Base-by-base conservation (phyloP, 2,797 vertebrate species). In the Hipposideros larvatus region DNA sequence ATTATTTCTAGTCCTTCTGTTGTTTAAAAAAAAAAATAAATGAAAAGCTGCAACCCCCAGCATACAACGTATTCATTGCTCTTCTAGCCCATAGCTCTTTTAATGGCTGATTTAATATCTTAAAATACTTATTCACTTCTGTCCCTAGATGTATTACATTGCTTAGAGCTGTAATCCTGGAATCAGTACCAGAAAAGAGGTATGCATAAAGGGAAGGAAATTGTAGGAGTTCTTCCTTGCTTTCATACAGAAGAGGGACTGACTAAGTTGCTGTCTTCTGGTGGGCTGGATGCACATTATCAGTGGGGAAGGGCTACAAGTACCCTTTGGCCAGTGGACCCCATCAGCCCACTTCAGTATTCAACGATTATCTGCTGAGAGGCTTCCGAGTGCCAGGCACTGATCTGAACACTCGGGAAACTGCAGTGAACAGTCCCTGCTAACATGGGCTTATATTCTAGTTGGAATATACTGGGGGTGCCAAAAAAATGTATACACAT, bases 1-100 rank as follows among this genome's bases (percentile, higher is more conserved):
- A 82, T 96, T 86, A 95, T 77, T 88, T 90, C 43, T 83, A 87
- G 74, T 87, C 96, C 53, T 96, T 90, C 65, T 31, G 41, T 66
- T 85, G 85, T 51, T 95, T 55, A 61, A 79, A 70, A 78, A 66
- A 37, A 34, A 59, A 41, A 79, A 84, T 71, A 70, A 80, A 63
- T 18, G 14, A 80, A 82, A 95, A 90, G 66, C n/a, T 91, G 87
- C 59, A 91, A 48, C 5, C 11, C 53, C 74, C 86, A 90, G 79
- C 65, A 86, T 28, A 59, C 48, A 85, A 43, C 4, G 34, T 18
- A n/a, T 26, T 21, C 31, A 21, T 3, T 59, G 91, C 61, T 97
- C 85, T 92, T 87, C n/a, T 53, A 87, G 79, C 28, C 19, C 79
- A 68, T 0, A 73, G 90, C 51, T 77, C 59, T 90, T 87, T 74